Evolutionary conservation across 1,140 invertebrate genomes (phyloP).

Genomic region (Drosophila virilis): DNA sequence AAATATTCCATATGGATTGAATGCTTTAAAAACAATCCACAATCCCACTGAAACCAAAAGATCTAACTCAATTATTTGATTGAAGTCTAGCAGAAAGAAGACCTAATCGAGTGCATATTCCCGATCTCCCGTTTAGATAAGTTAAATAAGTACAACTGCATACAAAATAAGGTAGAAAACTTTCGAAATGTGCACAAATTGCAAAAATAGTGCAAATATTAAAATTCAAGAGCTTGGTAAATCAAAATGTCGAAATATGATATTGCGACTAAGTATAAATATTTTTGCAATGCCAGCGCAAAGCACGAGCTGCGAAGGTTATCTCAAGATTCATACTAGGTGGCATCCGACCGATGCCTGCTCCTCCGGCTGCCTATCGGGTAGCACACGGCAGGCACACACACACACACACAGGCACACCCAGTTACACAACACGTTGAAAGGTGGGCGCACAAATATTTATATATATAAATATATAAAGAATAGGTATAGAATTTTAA

Average conservation of each 20-base stretch:
- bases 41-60: no score
- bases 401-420: conserved; percentile 7
- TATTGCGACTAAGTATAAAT: conserved; percentile 50
- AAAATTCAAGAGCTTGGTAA: conserved; percentile 15
- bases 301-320: conserved; percentile 45
- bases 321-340: conserved; percentile 40
- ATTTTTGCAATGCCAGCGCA: conserved; percentile 37
- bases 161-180: no score
- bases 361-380: neutral
- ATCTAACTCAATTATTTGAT: no score
- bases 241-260: conserved; percentile 62
- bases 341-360: neutral
- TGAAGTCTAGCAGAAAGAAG: no score
- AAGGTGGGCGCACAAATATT: conserved; percentile 33
- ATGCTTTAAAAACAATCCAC: no score
- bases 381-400: neutral
- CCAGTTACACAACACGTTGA: conserved; percentile 38
- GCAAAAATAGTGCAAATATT: conserved; percentile 4
- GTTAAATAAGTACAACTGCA: no score
- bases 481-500: conserved; percentile 18
- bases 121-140: no score
- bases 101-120: no score
- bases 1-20: no score
- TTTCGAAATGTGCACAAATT: neutral
- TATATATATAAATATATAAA: conserved; percentile 27